phyloP scores from a whole-genome alignment of 1,140 invertebrate species.

The Harlomillsia oculata region DNA sequence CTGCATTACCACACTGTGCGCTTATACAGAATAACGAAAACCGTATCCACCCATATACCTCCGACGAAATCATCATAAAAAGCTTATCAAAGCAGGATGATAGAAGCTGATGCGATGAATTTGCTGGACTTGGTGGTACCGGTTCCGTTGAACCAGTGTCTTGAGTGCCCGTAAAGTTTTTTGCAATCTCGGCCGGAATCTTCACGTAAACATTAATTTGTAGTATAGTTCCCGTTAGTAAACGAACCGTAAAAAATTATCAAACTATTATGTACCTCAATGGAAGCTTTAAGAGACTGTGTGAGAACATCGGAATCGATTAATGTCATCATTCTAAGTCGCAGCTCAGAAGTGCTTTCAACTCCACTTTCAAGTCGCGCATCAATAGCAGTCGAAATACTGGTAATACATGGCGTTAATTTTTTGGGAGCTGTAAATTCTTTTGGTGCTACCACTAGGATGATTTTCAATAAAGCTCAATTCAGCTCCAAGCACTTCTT shows the following conservation, averaged over 20 bases:
- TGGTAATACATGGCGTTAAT: constrained; percentile 24
- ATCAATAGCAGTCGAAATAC: constrained; percentile 37
- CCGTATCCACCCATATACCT: constrained; percentile 20
- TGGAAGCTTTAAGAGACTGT: constrained; percentile 22
- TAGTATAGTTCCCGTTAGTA: not conserved
- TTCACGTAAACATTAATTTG: not conserved
- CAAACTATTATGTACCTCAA: constrained; percentile 19
- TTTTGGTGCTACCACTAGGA: not conserved
- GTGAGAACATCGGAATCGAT: constrained; percentile 31
- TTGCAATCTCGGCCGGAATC: constrained; percentile 1
- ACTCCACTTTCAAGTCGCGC: constrained; percentile 37
- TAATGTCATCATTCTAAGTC: constrained; percentile 37
- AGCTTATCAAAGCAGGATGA: constrained; percentile 27
- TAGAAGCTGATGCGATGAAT: constrained; percentile 18
- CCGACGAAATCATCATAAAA: constrained; percentile 33
- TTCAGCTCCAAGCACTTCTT: constrained; percentile 43
- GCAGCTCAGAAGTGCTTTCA: constrained; percentile 35
- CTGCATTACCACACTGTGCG: not conserved
- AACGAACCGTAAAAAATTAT: no score
- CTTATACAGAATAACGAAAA: not conserved
- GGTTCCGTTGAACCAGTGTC: not conserved
- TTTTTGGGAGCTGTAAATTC: constrained; percentile 8
- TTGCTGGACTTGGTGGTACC: not conserved
- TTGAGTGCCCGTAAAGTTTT: not conserved
- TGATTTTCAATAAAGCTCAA: constrained; percentile 11